Conservation (phyloP, 2,113 vertebrate species). For the Pelmatolapia mariae region DNA sequence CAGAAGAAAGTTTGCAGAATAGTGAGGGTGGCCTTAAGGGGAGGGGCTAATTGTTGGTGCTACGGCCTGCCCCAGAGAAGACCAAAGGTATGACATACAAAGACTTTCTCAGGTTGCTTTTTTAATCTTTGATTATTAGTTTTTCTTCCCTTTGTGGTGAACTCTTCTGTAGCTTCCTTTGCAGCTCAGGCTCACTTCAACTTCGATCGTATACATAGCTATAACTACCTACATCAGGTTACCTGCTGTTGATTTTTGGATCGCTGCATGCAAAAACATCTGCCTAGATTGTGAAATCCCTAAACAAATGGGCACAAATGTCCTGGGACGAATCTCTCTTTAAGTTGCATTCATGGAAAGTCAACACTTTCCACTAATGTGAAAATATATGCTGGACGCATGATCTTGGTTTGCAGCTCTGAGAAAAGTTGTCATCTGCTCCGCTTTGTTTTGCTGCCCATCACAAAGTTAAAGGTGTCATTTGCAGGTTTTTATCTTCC, state of each 20-base stretch:
- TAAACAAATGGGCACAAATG: not conserved
- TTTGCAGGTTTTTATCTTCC: not conserved
- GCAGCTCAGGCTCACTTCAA: not conserved
- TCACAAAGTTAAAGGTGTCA: not conserved
- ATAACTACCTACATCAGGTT: accelerated
- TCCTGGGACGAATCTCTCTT: accelerated
- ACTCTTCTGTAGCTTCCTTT: not conserved
- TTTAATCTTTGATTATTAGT: not conserved
- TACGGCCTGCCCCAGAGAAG: not conserved
- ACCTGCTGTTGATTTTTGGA: not conserved
- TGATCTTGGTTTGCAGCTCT: not conserved
- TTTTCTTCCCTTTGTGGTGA: not conserved
- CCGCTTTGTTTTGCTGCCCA: not conserved
- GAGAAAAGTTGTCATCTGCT: too few relatives aligned
- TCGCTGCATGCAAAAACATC: not conserved
- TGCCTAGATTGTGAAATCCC: not conserved
- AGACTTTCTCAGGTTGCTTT: not conserved
- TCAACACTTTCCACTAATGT: not conserved
- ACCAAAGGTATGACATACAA: accelerated
- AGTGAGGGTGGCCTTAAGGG: not conserved
- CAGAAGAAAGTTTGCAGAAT: not conserved
- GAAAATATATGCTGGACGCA: not conserved
- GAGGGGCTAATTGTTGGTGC: not conserved
- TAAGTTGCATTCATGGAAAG: not conserved
- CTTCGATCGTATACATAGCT: not conserved